Evolutionary conservation across 2,888 invertebrate species (phyloP).

Genomic region (Drosophila paranaensis): DNA sequence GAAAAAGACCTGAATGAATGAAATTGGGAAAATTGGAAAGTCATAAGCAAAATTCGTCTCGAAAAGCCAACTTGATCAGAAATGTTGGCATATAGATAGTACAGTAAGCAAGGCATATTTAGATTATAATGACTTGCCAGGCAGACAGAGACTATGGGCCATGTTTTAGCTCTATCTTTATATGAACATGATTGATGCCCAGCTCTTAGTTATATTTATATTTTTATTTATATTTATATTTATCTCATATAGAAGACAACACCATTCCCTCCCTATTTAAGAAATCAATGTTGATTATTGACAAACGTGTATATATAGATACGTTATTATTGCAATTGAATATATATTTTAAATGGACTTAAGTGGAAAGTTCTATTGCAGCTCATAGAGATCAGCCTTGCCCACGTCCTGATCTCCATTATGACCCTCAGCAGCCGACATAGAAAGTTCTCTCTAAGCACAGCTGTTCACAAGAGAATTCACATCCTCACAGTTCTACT

Average conservation of each 20-base stretch:
- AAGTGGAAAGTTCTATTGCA: neutral
- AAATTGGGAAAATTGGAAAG: neutral
- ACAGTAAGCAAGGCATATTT: too few species aligned
- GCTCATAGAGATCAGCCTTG: neutral
- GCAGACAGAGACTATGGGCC: too few species aligned
- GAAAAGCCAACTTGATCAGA: constrained; percentile 13
- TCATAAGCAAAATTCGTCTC: neutral
- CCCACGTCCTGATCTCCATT: neutral
- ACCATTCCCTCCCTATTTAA: neutral
- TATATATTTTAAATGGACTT: neutral
- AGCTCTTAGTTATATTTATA: too few species aligned
- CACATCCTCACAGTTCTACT: neutral
- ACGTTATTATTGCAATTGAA: neutral
- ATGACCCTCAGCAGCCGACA: neutral
- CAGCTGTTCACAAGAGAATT: too few species aligned
- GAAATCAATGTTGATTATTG: neutral
- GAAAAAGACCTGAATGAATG: constrained; percentile 6
- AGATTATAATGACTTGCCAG: too few species aligned
- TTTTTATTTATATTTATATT: too few species aligned
- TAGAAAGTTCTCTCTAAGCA: too few species aligned
- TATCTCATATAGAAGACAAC: too few species aligned
- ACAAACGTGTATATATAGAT: neutral
- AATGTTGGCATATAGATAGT: neutral
- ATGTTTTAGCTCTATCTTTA: too few species aligned
- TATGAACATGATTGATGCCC: too few species aligned